Evolutionary conservation across 2,888 invertebrate genomes (phyloP).

Genomic region (Tenthredo notha): DNA sequence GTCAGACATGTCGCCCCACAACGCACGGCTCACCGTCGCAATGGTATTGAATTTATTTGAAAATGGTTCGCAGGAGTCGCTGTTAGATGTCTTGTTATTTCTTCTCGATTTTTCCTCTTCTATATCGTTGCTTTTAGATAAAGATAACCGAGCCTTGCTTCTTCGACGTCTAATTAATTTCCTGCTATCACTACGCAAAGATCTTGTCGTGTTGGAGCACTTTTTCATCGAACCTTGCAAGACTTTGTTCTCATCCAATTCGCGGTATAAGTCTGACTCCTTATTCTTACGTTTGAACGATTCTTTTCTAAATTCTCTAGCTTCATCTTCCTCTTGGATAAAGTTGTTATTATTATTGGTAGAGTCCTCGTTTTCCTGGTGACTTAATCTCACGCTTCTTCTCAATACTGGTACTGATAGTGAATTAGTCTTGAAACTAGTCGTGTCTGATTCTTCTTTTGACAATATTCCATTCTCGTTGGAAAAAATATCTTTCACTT

Average conservation of each 20-base stretch:
- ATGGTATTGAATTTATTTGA: constrained; percentile 65
- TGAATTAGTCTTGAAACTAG: constrained; percentile 12
- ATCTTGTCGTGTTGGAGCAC: constrained; percentile 60
- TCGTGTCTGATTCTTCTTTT: neutral
- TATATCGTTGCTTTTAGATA: constrained; percentile 57
- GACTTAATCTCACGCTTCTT: constrained; percentile 73
- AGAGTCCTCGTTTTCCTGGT: constrained; percentile 70
- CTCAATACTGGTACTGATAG: constrained; percentile 65
- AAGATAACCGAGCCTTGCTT: constrained; percentile 57
- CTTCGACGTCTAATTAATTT: constrained; percentile 63
- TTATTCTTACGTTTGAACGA: constrained; percentile 56
- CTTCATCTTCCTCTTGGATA: neutral
- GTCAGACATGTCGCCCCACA: constrained; percentile 77
- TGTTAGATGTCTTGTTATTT: constrained; percentile 52
- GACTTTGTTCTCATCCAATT: constrained; percentile 10
- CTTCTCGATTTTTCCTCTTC: constrained; percentile 58
- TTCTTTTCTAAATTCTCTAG: constrained; percentile 43
- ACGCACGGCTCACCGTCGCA: constrained; percentile 72
- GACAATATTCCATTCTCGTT: constrained; percentile 18
- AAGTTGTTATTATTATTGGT: constrained; percentile 59
- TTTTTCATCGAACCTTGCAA: constrained; percentile 56
- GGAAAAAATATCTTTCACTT: constrained; percentile 60
- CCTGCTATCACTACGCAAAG: constrained; percentile 62
- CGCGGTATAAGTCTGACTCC: constrained; percentile 7
- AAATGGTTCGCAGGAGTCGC: neutral